Conservation (phyloP, 2,797 vertebrate genomes). For the Emydoidea blandingii region DNA sequence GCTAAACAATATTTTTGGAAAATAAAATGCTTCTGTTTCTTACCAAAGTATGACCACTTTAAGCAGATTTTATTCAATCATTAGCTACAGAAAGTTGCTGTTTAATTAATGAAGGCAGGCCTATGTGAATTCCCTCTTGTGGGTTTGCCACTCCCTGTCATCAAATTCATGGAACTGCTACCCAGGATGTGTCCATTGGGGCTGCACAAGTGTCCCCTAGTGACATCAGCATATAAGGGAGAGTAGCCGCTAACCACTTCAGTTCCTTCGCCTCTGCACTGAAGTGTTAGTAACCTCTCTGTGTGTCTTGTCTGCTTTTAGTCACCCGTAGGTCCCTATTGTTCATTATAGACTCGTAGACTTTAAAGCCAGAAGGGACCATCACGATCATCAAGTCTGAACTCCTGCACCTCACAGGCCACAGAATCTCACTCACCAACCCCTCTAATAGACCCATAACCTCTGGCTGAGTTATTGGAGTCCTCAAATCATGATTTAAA, state of each 20-base stretch:
- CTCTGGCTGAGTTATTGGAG: neutral
- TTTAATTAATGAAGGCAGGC: neutral
- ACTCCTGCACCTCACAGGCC: neutral
- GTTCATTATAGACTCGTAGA: neutral
- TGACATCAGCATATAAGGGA: neutral
- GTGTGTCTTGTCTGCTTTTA: neutral
- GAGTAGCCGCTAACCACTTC: neutral
- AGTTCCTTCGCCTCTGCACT: neutral
- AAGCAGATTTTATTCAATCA: neutral
- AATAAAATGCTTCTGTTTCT: neutral
- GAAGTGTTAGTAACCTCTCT: neutral
- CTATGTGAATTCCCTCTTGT: neutral
- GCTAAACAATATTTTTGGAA: neutral
- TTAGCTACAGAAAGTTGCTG: neutral
- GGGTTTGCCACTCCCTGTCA: neutral
- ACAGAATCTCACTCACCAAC: neutral
- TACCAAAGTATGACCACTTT: neutral
- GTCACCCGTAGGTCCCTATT: neutral
- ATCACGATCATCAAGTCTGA: neutral
- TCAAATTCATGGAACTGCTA: neutral
- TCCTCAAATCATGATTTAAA: neutral
- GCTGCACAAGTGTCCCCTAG: accelerated
- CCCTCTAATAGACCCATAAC: neutral
- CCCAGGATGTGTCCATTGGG: neutral
- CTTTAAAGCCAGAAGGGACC: neutral